A percentile compares a stretch with the other conserved stretches of the same genome.
Evolutionary conservation across 2,113 vertebrate genomes (phyloP).

Genomic region (Actinemys pallida): DNA sequence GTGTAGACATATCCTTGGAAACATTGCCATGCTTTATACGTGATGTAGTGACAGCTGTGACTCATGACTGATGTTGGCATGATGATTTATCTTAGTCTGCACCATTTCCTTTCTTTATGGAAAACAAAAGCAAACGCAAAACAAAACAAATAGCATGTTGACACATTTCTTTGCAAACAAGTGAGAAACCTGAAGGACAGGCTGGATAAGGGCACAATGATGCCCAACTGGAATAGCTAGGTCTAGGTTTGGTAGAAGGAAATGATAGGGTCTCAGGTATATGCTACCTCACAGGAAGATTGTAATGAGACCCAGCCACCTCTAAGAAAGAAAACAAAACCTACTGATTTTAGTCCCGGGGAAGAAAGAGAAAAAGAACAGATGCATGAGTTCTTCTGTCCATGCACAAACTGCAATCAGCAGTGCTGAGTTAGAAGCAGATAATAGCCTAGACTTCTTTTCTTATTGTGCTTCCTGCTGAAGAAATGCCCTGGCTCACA

Average conservation of each 20-base stretch:
- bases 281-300: slow-evolving; percentile 47
- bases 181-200: background rate
- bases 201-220: background rate
- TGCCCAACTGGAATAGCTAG: slow-evolving; percentile 27
- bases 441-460: slow-evolving; percentile 1
- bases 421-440: background rate
- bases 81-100: background rate
- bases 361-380: slow-evolving; percentile 39
- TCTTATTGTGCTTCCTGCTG: slow-evolving; percentile 21
- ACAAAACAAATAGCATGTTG: background rate
- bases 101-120: background rate
- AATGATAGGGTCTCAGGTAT: slow-evolving; percentile 16
- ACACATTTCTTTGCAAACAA: slow-evolving; percentile 35
- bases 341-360: slow-evolving; percentile 48
- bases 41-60: background rate
- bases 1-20: background rate
- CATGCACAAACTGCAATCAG: background rate
- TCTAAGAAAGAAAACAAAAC: slow-evolving; percentile 33
- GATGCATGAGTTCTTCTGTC: slow-evolving; percentile 31
- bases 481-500: slow-evolving; percentile 16
- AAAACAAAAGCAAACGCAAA: slow-evolving; percentile 23
- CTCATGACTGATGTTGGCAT: background rate
- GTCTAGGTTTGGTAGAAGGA: slow-evolving; percentile 9
- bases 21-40: background rate
- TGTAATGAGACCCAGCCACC: slow-evolving; percentile 53